Percentiles rank a stretch among this genome's conserved stretches.
phyloP scores from a whole-genome alignment of 2,888 invertebrate genomes.

The Epicampocera succincta region DNA sequence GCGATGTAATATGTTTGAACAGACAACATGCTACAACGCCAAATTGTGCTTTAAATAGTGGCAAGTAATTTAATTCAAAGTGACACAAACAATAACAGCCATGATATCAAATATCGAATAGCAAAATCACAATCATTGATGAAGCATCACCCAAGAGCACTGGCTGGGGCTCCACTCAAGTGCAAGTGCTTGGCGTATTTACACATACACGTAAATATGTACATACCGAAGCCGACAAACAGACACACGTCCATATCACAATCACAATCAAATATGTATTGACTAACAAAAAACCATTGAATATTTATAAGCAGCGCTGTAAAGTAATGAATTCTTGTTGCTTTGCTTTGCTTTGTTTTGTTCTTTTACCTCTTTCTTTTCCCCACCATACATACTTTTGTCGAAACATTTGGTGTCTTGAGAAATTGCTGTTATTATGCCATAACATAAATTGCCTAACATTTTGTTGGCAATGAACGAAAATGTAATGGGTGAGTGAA shows the following conservation, averaged over 20 bases:
- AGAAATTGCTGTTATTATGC: too few species aligned
- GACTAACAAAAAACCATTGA: conserved; percentile 1
- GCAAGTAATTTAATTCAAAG: conserved; percentile 61
- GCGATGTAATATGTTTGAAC: conserved; percentile 14
- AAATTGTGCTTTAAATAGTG: conserved; percentile 63
- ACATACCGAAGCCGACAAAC: not conserved
- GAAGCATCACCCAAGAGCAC: conserved; percentile 18
- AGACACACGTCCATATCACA: not conserved
- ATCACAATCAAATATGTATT: not conserved
- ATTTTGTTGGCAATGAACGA: too few species aligned
- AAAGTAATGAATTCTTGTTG: not conserved
- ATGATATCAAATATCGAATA: conserved; percentile 57
- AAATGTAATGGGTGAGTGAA: too few species aligned
- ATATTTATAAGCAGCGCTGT: conserved; percentile 18
- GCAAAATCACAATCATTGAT: conserved; percentile 60
- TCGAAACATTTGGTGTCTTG: too few species aligned
- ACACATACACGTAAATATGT: not conserved
- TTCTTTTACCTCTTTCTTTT: too few species aligned
- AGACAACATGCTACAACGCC: conserved; percentile 45
- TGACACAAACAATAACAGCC: conserved; percentile 46
- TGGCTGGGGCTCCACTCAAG: conserved; percentile 6
- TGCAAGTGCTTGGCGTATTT: not conserved
- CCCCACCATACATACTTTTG: too few species aligned
- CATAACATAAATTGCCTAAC: too few species aligned
- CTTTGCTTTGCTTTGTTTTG: not conserved